phyloP scores from a whole-genome alignment of 2,113 vertebrate genomes.

The Chrysemys picta region DNA sequence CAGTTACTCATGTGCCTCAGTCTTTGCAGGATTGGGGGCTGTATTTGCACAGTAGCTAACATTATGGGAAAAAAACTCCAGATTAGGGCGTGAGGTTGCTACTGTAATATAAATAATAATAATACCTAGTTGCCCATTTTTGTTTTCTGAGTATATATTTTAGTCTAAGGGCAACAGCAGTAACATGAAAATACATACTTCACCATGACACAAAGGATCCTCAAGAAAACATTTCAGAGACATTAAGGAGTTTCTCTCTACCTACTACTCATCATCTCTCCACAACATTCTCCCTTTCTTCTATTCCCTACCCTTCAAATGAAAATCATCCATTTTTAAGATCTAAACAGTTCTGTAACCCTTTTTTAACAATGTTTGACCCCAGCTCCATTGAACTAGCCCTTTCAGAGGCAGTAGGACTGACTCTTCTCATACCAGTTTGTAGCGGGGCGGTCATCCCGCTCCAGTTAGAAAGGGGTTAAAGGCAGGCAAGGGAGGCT shows the following conservation, averaged over 20 bases:
- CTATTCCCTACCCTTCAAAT: background rate
- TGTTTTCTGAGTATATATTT: background rate
- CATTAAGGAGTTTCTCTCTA: background rate
- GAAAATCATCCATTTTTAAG: background rate
- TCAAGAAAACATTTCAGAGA: background rate
- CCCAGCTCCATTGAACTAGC: background rate
- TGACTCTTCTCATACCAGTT: background rate
- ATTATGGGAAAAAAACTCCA: background rate
- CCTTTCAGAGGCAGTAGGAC: background rate
- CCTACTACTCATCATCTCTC: background rate
- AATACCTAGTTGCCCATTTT: rapidly evolving
- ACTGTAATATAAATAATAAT: background rate
- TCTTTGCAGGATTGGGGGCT: background rate
- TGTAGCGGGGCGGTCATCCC: too few species aligned
- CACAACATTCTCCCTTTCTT: rapidly evolving
- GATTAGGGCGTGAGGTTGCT: rapidly evolving
- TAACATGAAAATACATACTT: background rate
- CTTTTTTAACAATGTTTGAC: background rate
- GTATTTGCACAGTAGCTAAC: background rate
- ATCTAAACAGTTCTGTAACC: background rate
- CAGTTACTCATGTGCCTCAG: background rate
- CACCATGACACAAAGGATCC: background rate
- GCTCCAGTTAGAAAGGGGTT: too few species aligned
- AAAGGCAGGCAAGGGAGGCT: too few species aligned
- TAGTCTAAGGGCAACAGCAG: background rate